phyloP scores from a whole-genome alignment of 2,888 invertebrate genomes.

The Eupithecia dodoneata region DNA sequence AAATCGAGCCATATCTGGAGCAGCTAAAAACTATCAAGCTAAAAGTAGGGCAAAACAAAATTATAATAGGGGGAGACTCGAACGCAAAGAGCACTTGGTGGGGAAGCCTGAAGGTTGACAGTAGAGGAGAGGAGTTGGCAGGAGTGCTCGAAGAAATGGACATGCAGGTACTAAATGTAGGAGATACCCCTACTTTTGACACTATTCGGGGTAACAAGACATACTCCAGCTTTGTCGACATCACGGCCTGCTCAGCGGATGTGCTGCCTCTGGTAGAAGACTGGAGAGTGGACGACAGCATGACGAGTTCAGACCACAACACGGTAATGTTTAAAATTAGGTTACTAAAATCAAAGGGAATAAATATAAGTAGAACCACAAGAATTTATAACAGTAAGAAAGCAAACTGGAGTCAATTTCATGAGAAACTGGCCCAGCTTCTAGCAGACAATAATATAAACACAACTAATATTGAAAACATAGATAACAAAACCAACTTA shows the following conservation, averaged over 20 bases:
- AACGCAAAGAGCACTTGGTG: constrained; percentile 1
- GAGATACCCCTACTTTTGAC: constrained; percentile 4
- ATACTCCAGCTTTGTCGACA: neutral
- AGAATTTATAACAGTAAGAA: constrained; percentile 26
- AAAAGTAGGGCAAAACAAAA: neutral
- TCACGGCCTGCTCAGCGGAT: constrained; percentile 13
- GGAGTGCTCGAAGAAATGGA: constrained; percentile 2
- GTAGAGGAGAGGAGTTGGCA: constrained; percentile 2
- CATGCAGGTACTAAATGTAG: constrained; percentile 1
- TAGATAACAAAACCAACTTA: neutral
- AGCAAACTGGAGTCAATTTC: constrained; percentile 26
- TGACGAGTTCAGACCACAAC: constrained; percentile 44
- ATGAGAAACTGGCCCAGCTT: constrained; percentile 29
- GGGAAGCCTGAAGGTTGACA: neutral
- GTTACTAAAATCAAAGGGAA: constrained; percentile 23
- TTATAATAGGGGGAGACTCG: constrained; percentile 9
- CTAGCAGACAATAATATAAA: constrained; percentile 12
- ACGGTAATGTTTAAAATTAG: constrained; percentile 40
- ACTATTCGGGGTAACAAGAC: neutral
- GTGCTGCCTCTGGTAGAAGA: constrained; percentile 15
- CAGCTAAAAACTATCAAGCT: neutral
- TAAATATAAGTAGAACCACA: constrained; percentile 18
- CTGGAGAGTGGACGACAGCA: neutral
- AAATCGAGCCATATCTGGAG: constrained; percentile 15
- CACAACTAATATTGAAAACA: constrained; percentile 16